Base-by-base conservation (phyloP, 2,888 invertebrate species). In the Chouioia cunea region DNA sequence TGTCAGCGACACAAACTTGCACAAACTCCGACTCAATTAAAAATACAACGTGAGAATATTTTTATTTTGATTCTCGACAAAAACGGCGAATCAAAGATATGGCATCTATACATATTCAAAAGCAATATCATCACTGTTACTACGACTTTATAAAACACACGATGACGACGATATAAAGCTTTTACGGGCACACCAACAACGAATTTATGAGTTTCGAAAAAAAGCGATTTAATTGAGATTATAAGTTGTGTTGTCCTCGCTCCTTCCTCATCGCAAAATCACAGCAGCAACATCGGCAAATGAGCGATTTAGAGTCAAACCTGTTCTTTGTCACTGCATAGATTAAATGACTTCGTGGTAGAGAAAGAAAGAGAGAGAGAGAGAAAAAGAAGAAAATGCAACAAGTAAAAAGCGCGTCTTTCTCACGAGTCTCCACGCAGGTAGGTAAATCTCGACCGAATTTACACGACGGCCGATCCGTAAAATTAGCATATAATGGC, bases 401-500 rank as follows among this genome's bases (percentile, higher is more conserved):
- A 46, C 50, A 8, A n/a, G 20, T 65, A 73, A 73, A 6, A 36
- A 36, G 36, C 6, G 36, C 6, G 73, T 74, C 71, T 73, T 76
- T 77, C 77, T 76, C 77, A 76, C 77, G 76, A 75, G 73, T 65
- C 71, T 59, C 60, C 72, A 18, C 73, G 74, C 76, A 74, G 75
- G 76, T 66, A 74, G 71, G 71, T 69, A 74, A 69, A 70, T 66
- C 74, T 64, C 69, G 59, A 73, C n/a, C 71, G 75, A 76, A 77
- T 77, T 77, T 76, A 76, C 76, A 74, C 76, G 75, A 75, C 71
- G 75, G 74, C 68, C 74, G 76, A 77, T 79, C 77, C 77, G 77
- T 77, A 75, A 78, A 78, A 80, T 80, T 80, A 79, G 77, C 79
- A 81, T 80, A 81, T 79, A 81, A 81, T 78, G 78, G 77, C 78